A percentile compares a stretch with the other conserved stretches of the same genome.
Evolutionary conservation across 1,140 invertebrate genomes (phyloP).

Genomic region (Drosophila nigrodunni): DNA sequence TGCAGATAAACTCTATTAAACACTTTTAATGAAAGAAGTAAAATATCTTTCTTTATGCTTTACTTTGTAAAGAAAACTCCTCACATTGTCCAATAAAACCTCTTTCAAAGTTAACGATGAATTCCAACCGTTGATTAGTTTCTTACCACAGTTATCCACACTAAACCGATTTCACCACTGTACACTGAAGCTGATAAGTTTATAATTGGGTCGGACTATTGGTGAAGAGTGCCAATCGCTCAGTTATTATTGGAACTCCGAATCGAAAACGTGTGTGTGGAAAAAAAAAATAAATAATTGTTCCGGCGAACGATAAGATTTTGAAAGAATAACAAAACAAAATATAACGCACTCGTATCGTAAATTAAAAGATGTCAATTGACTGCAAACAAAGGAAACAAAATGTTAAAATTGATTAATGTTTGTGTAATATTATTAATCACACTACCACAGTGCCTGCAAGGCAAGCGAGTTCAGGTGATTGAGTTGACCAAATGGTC

Average conservation of each 20-base stretch:
- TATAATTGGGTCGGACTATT: slow-evolving; percentile 34
- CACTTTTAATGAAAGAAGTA: too few relatives aligned
- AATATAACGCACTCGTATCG: not conserved
- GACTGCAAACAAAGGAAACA: slow-evolving; percentile 14
- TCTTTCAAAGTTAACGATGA: not conserved
- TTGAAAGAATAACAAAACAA: slow-evolving; percentile 33
- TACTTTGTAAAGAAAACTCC: not conserved
- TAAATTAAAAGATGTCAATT: slow-evolving; percentile 36
- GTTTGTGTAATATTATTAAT: slow-evolving; percentile 16
- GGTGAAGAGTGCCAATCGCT: slow-evolving; percentile 25
- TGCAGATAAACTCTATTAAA: too few relatives aligned
- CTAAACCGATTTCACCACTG: slow-evolving; percentile 34
- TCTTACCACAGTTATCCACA: slow-evolving; percentile 11
- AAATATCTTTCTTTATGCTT: not conserved
- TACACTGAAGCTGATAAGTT: slow-evolving; percentile 34
- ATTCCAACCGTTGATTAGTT: not conserved
- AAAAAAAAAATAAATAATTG: not conserved
- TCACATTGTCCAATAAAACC: not conserved
- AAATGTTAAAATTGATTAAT: slow-evolving; percentile 38
- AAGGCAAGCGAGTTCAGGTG: slow-evolving; percentile 52
- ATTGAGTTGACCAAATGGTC: slow-evolving; percentile 82
- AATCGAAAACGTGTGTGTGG: slow-evolving; percentile 25
- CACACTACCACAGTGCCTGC: not conserved
- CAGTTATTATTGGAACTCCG: slow-evolving; percentile 44
- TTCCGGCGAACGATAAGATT: slow-evolving; percentile 54